Evolutionary conservation across 1,140 invertebrate species (phyloP).

Genomic region (Globodera ellingtonae): DNA sequence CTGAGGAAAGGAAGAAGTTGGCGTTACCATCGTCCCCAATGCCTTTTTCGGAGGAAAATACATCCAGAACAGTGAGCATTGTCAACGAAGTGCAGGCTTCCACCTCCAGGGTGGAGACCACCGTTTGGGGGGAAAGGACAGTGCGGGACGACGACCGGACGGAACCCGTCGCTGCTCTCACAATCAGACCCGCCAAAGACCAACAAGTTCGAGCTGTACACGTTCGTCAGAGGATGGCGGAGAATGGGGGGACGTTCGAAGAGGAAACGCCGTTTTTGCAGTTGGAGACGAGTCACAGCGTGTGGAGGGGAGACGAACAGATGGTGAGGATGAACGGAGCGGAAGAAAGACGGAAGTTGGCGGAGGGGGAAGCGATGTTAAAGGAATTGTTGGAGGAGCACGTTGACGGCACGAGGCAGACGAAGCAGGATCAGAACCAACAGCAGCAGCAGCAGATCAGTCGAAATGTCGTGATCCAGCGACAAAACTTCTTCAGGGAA

Average conservation of each 20-base stretch:
- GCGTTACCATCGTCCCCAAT: not conserved
- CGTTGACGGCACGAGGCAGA: not conserved
- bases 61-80: conserved; percentile 4
- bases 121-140: not conserved
- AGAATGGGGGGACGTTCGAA: not conserved
- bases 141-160: conserved; percentile 12
- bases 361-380: not conserved
- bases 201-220: not conserved
- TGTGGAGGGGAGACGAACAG: conserved; percentile 4
- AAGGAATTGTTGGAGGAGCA: not conserved
- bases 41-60: not conserved
- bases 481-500: not conserved
- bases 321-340: conserved; percentile 7
- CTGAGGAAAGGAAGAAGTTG: too few species aligned
- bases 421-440: not conserved
- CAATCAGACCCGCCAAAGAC: not conserved
- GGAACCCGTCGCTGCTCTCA: not conserved
- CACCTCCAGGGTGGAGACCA: conserved; percentile 2
- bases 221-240: not conserved
- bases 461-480: not conserved
- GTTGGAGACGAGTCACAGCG: not conserved
- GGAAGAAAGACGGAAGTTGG: not conserved
- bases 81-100: conserved; percentile 12
- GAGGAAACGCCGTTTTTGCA: conserved; percentile 1
- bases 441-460: not conserved